Base-by-base conservation (phyloP, 2,797 vertebrate species). In the Bradypodion pumilum region DNA sequence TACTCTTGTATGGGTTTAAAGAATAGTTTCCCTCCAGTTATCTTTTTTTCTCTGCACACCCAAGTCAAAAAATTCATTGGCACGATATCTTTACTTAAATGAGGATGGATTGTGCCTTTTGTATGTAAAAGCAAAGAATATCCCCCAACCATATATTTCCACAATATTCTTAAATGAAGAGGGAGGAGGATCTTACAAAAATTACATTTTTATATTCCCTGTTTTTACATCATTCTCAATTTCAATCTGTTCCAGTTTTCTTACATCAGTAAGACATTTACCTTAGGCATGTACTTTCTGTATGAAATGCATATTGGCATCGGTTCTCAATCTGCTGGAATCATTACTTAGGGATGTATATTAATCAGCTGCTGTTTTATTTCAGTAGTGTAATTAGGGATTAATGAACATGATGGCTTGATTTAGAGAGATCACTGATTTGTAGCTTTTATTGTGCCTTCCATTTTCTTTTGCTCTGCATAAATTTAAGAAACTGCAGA, bases 311-410 rank as follows among this genome's bases (percentile, higher is more conserved):
- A 60, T 81, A 76, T 85, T 85, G 73, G 84, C 84, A 85, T 66
- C 75, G 86, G 78, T 46, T 92, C 91, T 91, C 90, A 72, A 89
- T 83, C 90, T 86, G 49, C 86, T 89, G 12, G 70, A 81, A 74
- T 88, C 80, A 91, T 87, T 89, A 84, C 90, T 88, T 80, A 32
- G 83, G 90, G 87, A 81, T 74, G 72, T 63, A 81, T 72, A 88
- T 93, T 92, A 87, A 93, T 93, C 92, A 88, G 75, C 91, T 81
- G 82, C 90, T 91, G 79, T 92, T 94, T 91, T 92, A 85, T 91
- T 94, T 92, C 85, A 89, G 75, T 88, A 72, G 78, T 74, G 81
- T 94, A 92, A 90, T 85, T 81, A 88, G 87, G 82, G 92, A 93
- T 93, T 92, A 92, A 94, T 94, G 91, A 93, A 82, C 85, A 89